Conservation (phyloP, 2,113 vertebrate genomes). For the Blennius ocellaris region DNA sequence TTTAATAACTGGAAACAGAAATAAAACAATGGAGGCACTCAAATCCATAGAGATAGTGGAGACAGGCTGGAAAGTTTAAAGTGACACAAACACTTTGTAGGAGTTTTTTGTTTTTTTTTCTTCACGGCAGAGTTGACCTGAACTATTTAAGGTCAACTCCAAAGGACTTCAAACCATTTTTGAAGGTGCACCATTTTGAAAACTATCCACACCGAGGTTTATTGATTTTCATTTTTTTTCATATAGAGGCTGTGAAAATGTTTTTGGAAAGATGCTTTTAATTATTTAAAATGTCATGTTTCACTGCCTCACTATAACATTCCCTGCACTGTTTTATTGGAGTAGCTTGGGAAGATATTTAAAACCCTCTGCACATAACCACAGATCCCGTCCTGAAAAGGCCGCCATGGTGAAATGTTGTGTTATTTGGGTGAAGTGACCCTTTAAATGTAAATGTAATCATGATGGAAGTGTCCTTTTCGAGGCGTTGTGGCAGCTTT, state of each 20-base stretch:
- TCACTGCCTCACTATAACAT: not conserved
- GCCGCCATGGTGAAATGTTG: not conserved
- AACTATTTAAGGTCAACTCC: not conserved
- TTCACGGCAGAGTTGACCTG: no score
- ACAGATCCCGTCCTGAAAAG: not conserved
- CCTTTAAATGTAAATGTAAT: conserved; percentile 72
- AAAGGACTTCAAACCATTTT: not conserved
- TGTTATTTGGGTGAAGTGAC: conserved; percentile 50
- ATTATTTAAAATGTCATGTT: not conserved
- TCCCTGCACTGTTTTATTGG: not conserved
- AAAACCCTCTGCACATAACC: not conserved
- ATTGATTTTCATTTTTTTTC: no score
- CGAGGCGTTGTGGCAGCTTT: conserved; percentile 27
- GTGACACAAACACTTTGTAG: no score
- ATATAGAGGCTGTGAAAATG: no score
- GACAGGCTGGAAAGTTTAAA: no score
- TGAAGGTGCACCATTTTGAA: no score
- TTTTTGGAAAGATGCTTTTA: not conserved
- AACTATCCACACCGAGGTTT: no score
- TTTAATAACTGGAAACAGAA: no score
- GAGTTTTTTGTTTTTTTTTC: no score
- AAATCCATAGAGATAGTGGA: no score
- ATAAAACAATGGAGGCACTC: no score
- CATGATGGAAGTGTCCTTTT: conserved; percentile 63
- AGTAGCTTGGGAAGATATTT: not conserved